Evolutionary conservation across 2,113 vertebrate species (phyloP).

Genomic region (Ceyx melanurus): DNA sequence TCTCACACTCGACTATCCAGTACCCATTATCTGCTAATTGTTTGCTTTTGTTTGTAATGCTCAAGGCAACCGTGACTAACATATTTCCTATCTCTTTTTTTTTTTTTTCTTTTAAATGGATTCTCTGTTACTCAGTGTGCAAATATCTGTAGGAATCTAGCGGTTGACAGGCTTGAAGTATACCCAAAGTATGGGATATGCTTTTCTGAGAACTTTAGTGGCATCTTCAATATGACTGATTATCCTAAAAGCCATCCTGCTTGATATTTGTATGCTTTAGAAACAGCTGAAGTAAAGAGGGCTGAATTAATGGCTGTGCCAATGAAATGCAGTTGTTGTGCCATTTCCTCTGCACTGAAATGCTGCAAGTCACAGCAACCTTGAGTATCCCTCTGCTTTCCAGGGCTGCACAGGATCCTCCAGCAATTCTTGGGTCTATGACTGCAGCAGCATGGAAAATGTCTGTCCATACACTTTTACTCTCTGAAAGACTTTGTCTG

Average conservation of each 20-base stretch:
- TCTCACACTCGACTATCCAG: background rate
- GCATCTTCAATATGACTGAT: background rate
- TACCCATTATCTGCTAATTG: background rate
- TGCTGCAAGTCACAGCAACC: background rate
- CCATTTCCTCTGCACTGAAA: background rate
- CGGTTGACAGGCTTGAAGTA: background rate
- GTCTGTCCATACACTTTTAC: background rate
- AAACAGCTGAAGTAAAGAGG: background rate
- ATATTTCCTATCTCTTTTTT: background rate
- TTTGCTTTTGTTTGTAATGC: background rate
- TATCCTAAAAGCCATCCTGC: background rate
- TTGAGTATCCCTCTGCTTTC: background rate
- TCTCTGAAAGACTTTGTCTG: background rate
- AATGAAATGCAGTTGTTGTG: background rate
- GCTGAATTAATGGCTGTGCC: background rate
- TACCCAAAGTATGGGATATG: background rate
- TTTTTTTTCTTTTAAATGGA: conserved; percentile 1
- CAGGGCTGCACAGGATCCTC: background rate
- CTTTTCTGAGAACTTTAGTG: background rate
- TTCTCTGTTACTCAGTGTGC: background rate
- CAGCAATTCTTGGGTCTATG: background rate
- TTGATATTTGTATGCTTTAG: background rate
- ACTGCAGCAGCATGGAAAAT: background rate
- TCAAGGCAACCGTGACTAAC: background rate
- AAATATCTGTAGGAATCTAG: background rate